Evolutionary conservation across 2,888 invertebrate species (phyloP).

Genomic region (Brachynemurus nebulosus): DNA sequence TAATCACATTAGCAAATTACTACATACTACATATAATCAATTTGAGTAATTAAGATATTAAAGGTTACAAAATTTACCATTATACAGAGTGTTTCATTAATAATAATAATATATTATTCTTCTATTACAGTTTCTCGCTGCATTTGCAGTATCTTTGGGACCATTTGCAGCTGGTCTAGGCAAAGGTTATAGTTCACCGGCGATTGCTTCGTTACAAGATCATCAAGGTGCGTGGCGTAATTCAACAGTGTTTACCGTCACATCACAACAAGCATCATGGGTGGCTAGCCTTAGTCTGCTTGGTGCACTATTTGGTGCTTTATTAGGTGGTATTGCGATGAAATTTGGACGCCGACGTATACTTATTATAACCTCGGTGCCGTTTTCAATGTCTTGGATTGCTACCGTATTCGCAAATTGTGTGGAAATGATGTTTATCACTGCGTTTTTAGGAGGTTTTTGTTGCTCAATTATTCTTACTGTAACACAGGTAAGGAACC

Average conservation of each 20-base stretch:
- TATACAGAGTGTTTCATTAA: too few relatives aligned
- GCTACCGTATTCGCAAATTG: constrained; percentile 64
- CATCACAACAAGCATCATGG: constrained; percentile 67
- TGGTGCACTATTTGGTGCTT: constrained; percentile 68
- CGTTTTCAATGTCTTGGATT: constrained; percentile 69
- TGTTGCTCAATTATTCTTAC: constrained; percentile 66
- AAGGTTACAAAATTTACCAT: too few relatives aligned
- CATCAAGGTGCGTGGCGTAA: constrained; percentile 28
- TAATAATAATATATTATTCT: too few relatives aligned
- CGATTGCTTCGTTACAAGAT: constrained; percentile 56
- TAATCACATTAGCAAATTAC: too few relatives aligned
- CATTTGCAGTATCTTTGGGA: constrained; percentile 63
- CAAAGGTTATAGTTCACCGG: constrained; percentile 72
- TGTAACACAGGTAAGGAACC: constrained; percentile 56
- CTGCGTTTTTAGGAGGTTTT: constrained; percentile 73
- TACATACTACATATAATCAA: too few relatives aligned
- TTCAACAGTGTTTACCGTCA: constrained; percentile 47
- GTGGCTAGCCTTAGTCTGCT: constrained; percentile 64
- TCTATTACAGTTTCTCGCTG: constrained; percentile 58
- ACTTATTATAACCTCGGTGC: constrained; percentile 56
- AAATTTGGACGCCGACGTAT: constrained; percentile 57
- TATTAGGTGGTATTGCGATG: constrained; percentile 65
- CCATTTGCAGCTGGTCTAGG: constrained; percentile 67
- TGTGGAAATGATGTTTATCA: constrained; percentile 67
- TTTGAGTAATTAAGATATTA: too few relatives aligned